phyloP scores from a whole-genome alignment of 1,140 invertebrate genomes.

The Dendrolimus kikuchii region DNA sequence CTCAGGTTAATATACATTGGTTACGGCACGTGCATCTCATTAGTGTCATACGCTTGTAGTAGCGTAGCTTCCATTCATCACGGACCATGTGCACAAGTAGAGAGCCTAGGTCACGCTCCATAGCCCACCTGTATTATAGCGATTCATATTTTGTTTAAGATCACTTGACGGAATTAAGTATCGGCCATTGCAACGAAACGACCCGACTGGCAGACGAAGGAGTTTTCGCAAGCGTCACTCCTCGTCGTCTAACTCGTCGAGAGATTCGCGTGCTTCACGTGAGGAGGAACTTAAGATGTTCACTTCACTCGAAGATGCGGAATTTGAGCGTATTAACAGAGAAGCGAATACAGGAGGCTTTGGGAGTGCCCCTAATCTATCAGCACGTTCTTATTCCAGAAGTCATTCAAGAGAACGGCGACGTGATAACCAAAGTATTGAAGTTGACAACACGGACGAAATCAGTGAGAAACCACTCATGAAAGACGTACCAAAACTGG shows the following conservation, averaged over 20 bases:
- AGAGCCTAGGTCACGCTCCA: slow-evolving; percentile 6
- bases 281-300: slow-evolving; percentile 76
- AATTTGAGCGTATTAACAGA: slow-evolving; percentile 61
- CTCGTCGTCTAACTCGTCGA: slow-evolving; percentile 73
- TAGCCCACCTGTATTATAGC: slow-evolving; percentile 41
- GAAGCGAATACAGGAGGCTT: slow-evolving; percentile 35
- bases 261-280: slow-evolving; percentile 71
- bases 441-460: slow-evolving; percentile 32
- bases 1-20: slow-evolving; percentile 67
- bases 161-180: slow-evolving; percentile 75
- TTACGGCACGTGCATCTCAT: slow-evolving; percentile 25
- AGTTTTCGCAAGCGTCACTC: slow-evolving; percentile 74
- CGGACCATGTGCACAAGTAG: slow-evolving; percentile 18
- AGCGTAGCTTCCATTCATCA: slow-evolving; percentile 26
- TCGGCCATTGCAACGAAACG: slow-evolving; percentile 71
- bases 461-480: slow-evolving; percentile 30
- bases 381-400: slow-evolving; percentile 66
- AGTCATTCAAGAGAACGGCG: slow-evolving; percentile 60
- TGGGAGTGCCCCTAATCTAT: slow-evolving; percentile 66
- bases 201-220: slow-evolving; percentile 71
- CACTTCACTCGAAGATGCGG: slow-evolving; percentile 74
- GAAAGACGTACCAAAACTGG: slow-evolving; percentile 45
- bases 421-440: slow-evolving; percentile 32
- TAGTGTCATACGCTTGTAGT: slow-evolving; percentile 34
- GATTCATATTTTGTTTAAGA: slow-evolving; percentile 69